Percentiles rank a stretch among this genome's conserved stretches.
Evolutionary conservation across 2,888 invertebrate species (phyloP).

Genomic region (Rotaria macrura): DNA sequence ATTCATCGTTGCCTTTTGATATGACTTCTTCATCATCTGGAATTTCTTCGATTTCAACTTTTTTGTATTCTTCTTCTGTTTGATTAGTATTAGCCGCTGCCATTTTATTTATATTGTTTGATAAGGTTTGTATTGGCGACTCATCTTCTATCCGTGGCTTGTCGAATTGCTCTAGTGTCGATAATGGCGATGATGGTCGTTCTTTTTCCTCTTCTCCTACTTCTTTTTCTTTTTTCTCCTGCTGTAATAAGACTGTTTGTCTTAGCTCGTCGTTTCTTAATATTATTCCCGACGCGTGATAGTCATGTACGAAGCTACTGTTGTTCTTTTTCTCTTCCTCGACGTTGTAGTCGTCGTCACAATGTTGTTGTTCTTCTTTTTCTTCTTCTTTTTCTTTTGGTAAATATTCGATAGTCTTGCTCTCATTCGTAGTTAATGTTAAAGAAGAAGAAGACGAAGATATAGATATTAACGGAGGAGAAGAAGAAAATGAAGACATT

Average conservation of each 20-base stretch:
- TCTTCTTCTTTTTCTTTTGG: not conserved
- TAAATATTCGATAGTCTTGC: not conserved
- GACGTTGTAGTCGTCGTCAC: not conserved
- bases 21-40: not conserved
- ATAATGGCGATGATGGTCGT: not conserved
- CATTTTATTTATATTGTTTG: not conserved
- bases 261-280: not conserved
- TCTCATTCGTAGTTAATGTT: not conserved
- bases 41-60: not conserved
- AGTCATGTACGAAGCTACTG: not conserved
- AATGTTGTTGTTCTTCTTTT: not conserved
- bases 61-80: not conserved
- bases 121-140: not conserved
- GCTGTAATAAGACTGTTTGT: not conserved
- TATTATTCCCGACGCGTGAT: constrained; percentile 8
- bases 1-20: not conserved
- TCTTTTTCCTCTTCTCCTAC: not conserved
- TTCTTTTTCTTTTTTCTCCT: not conserved
- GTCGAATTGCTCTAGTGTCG: not conserved
- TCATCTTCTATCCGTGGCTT: not conserved
- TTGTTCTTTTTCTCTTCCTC: not conserved
- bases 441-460: no score
- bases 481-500: not conserved
- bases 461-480: not conserved
- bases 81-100: not conserved